Base-by-base conservation (phyloP, 2,888 invertebrate genomes). In the Torymus tubicola region DNA sequence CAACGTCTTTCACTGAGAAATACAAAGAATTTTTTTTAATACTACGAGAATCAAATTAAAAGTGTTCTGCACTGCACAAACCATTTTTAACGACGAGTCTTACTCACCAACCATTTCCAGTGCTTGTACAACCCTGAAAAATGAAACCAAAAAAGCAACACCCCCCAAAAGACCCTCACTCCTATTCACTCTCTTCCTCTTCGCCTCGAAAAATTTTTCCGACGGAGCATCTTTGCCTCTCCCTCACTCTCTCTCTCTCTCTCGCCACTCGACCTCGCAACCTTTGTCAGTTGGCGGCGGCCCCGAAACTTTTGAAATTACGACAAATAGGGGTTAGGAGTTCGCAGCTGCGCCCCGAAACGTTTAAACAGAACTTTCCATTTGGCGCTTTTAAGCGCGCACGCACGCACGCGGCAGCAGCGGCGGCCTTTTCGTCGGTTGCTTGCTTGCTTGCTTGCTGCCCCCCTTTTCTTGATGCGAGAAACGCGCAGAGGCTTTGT, bases 291-390 rank as follows among this genome's bases (percentile, higher is more conserved):
- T 72, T 16, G 16, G 60, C 61, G 42, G 50, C n/a, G 21, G 50
- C 65, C 52, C 12, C 24, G 31, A 77, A 80, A 82, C 81, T 82
- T 78, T 74, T 58, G 12, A 64, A 82, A 82, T 81, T 75, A 82
- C 78, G 77, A 78, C 72, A 81, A 81, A 82, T 81, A 81, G 78
- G 81, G 78, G 81, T 75, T 69, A 69, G 67, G 58, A 78, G 80
- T 68, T 75, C 57, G 31, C 42, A 42, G 42, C 42, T 42, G 42
- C 42, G 42, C 42, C 42, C 14, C 69, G 69, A 50, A 71, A 74
- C 78, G 72, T 71, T 82, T 78, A 81, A 82, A 68, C 72, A 70
- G 74, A 75, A 77, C 73, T 81, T 81, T 78, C 55, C 72, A 63
- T 77, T 68, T 70, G 63, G 55, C 18, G 50, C 71, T 81, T 67